Conservation (phyloP, 1,140 invertebrate genomes). For the Pantala flavescens region DNA sequence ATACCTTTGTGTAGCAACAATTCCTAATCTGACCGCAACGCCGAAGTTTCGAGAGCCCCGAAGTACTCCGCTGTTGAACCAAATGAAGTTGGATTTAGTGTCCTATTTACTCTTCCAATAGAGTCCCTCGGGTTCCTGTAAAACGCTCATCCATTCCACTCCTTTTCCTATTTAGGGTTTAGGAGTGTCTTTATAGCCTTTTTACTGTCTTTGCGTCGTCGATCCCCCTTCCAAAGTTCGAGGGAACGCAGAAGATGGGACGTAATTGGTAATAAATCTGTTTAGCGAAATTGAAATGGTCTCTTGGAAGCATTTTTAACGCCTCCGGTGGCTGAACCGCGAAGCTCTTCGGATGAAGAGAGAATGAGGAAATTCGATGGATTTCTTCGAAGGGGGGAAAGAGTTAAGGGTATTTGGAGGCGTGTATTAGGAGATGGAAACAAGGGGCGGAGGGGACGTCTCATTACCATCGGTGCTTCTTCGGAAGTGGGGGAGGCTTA, state of each 20-base stretch:
- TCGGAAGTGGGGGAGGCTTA: not conserved
- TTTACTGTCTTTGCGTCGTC: not conserved
- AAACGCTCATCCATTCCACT: not conserved
- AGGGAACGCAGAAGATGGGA: not conserved
- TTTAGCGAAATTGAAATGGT: constrained; percentile 10
- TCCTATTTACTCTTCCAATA: not conserved
- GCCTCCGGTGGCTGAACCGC: constrained; percentile 4
- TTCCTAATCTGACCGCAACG: too few species aligned
- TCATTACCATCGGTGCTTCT: not conserved
- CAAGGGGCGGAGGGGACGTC: not conserved
- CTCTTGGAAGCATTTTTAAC: constrained; percentile 9
- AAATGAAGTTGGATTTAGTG: constrained; percentile 2
- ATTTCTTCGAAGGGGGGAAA: not conserved
- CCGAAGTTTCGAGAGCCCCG: too few species aligned
- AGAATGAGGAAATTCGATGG: not conserved
- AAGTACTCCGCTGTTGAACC: not conserved
- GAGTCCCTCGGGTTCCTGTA: not conserved
- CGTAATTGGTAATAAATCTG: constrained; percentile 10
- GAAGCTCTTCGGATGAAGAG: not conserved
- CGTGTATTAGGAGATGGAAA: not conserved
- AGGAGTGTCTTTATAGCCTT: not conserved
- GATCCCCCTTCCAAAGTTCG: not conserved
- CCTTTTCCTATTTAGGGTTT: not conserved
- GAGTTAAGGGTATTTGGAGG: not conserved
- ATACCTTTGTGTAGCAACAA: too few species aligned